Evolutionary conservation across 1,140 invertebrate species (phyloP).

Genomic region (Oppia nitens): DNA sequence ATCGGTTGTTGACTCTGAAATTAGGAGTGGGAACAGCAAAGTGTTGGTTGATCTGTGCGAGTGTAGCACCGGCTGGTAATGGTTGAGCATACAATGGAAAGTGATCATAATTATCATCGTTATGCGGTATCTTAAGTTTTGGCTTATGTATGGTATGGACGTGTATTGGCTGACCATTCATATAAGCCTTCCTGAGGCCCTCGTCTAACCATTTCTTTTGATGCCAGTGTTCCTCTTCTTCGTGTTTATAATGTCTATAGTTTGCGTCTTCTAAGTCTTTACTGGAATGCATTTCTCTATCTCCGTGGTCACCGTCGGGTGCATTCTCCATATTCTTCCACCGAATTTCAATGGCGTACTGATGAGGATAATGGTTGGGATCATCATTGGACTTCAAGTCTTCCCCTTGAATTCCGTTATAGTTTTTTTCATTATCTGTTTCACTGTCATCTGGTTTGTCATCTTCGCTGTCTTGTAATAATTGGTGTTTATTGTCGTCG

Average conservation of each 20-base stretch:
- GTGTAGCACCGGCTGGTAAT: background rate
- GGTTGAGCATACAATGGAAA: conserved; percentile 10
- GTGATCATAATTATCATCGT: background rate
- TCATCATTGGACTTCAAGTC: conserved; percentile 1
- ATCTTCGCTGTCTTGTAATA: background rate
- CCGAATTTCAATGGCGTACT: conserved; percentile 14
- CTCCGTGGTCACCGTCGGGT: background rate
- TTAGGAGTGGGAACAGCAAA: conserved; percentile 12
- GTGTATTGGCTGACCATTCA: background rate
- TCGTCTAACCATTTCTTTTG: conserved; percentile 13
- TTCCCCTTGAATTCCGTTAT: background rate
- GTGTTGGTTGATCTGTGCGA: background rate
- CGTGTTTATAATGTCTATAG: conserved; percentile 11
- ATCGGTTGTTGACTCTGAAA: conserved; percentile 1
- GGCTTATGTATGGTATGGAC: background rate
- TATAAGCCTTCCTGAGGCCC: background rate
- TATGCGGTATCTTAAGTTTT: background rate
- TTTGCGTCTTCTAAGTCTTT: background rate
- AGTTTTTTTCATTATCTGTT: background rate
- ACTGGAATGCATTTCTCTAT: background rate
- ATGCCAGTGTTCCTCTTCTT: conserved; percentile 17
- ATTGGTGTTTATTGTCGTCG: background rate
- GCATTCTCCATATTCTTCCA: conserved; percentile 4
- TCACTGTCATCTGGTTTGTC: background rate
- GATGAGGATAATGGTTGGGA: conserved; percentile 9